phyloP scores from a whole-genome alignment of 2,888 invertebrate species.

The Eupithecia dodoneata region DNA sequence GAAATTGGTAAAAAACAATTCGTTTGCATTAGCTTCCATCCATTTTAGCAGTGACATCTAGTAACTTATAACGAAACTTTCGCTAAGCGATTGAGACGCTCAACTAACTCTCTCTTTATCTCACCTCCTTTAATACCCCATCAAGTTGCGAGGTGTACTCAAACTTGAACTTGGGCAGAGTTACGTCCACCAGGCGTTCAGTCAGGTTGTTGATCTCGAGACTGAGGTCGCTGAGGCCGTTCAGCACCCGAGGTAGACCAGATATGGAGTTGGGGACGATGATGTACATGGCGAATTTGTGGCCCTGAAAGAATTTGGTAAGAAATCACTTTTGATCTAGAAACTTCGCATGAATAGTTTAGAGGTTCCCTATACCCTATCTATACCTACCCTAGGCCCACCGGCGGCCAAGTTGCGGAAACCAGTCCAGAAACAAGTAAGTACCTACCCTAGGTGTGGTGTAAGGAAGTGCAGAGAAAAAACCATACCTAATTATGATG shows the following conservation, averaged over 20 bases:
- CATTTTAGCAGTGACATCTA: not conserved
- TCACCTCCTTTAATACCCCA: constrained; percentile 85
- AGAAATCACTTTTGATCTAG: not conserved
- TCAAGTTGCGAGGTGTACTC: constrained; percentile 87
- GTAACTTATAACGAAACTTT: not conserved
- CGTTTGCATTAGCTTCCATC: not conserved
- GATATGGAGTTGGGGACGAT: constrained; percentile 87
- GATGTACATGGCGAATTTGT: constrained; percentile 89
- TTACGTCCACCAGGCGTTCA: constrained; percentile 84
- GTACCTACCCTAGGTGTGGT: not conserved
- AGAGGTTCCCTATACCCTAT: not conserved
- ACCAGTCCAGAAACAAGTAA: too few species aligned
- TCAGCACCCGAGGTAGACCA: constrained; percentile 85
- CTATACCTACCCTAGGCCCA: too few species aligned
- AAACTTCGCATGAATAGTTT: not conserved
- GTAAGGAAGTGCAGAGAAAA: not conserved
- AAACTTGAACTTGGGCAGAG: constrained; percentile 90
- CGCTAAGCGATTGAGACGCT: not conserved
- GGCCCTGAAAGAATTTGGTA: constrained; percentile 79
- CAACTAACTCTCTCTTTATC: not conserved
- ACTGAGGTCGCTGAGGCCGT: constrained; percentile 83
- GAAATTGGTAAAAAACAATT: too few species aligned
- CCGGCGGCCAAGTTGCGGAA: too few species aligned
- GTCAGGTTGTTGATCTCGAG: constrained; percentile 85
- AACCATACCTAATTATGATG: not conserved